phyloP scores from a whole-genome alignment of 64 coral and sea anemone genomes.

The Stylophora pistillata region DNA sequence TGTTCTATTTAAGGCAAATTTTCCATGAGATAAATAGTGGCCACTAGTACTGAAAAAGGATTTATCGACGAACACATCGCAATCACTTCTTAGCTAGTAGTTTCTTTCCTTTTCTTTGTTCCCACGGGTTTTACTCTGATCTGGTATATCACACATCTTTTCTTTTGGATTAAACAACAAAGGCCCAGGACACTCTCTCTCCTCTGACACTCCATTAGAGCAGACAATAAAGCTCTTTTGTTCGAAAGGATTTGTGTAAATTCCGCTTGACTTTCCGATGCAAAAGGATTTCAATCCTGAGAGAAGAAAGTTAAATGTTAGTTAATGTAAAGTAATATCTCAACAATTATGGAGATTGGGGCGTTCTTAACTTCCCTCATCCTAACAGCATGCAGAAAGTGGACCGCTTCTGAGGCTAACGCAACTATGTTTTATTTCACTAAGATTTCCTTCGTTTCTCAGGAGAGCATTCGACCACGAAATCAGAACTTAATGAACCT shows the following conservation, averaged over 20 bases:
- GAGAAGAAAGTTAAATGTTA: neutral
- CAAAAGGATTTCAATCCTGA: constrained; percentile 53
- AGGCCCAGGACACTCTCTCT: constrained; percentile 48
- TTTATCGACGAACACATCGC: no score
- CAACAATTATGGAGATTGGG: no score
- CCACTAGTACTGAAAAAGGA: no score
- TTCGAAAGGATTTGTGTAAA: constrained; percentile 43
- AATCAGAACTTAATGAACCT: no score
- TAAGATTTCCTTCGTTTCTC: no score
- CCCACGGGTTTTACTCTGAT: neutral
- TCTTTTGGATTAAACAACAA: constrained; percentile 67
- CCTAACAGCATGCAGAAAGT: no score
- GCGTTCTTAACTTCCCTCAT: no score
- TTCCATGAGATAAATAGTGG: no score
- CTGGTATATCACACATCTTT: constrained; percentile 74
- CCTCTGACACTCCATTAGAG: constrained; percentile 55
- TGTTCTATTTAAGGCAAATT: no score
- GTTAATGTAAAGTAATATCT: neutral
- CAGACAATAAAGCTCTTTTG: constrained; percentile 69
- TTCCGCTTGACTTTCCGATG: constrained; percentile 61
- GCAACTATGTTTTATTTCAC: no score
- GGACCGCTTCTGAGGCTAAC: no score
- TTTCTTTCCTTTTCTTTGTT: neutral
- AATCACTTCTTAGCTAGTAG: neutral
- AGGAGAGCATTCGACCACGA: no score